A percentile compares a stretch with the other conserved stretches of the same genome.
Conservation (phyloP, 1,140 invertebrate genomes). For the Aphelinus certus region DNA sequence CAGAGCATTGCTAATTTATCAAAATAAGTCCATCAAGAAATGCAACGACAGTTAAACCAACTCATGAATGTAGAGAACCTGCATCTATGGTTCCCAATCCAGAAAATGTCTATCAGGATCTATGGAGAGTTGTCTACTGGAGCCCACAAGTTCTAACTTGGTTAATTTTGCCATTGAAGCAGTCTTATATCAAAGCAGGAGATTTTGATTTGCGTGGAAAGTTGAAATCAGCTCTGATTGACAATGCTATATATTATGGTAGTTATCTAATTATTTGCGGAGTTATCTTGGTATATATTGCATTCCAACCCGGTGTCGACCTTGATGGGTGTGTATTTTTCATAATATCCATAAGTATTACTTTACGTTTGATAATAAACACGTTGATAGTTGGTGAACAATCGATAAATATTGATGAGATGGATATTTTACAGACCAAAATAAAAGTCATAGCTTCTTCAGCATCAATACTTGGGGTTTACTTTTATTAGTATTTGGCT, state of each 20-base stretch:
- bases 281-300: slow-evolving; percentile 94
- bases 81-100: slow-evolving; percentile 82
- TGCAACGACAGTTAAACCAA: slow-evolving; percentile 42
- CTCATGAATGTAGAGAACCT: slow-evolving; percentile 76
- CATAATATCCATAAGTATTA: slow-evolving; percentile 6
- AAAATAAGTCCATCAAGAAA: slow-evolving; percentile 43
- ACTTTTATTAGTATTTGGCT: slow-evolving; percentile 94
- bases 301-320: slow-evolving; percentile 86
- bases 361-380: background rate
- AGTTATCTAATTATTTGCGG: slow-evolving; percentile 96
- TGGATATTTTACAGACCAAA: slow-evolving; percentile 70
- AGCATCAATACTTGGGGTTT: slow-evolving; percentile 99
- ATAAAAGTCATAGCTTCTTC: slow-evolving; percentile 96
- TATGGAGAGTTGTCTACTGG: slow-evolving; percentile 99
- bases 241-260: slow-evolving; percentile 98
- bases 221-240: slow-evolving; percentile 92
- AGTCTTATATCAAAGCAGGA: slow-evolving; percentile 97
- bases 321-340: slow-evolving; percentile 79
- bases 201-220: slow-evolving; percentile 96
- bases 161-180: slow-evolving; percentile 98
- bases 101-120: slow-evolving; percentile 83
- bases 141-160: slow-evolving; percentile 97
- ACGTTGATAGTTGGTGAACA: background rate
- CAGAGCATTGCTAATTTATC: slow-evolving; percentile 60
- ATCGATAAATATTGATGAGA: slow-evolving; percentile 7